phyloP scores from a whole-genome alignment of 2,888 invertebrate genomes.

The Branchellion lobata region DNA sequence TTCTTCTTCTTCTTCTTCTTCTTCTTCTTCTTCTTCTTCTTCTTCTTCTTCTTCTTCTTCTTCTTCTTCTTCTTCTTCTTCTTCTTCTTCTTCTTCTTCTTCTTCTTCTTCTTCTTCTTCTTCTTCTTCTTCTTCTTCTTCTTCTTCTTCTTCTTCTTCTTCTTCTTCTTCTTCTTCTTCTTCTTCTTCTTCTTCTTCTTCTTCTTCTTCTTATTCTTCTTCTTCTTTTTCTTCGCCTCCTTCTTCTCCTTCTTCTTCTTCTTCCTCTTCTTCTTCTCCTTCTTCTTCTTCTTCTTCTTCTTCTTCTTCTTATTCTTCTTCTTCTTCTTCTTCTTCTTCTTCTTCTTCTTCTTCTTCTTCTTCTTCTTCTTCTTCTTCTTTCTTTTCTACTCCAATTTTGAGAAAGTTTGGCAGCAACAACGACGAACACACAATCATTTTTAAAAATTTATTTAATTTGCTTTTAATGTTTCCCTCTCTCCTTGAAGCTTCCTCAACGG shows the following conservation, averaged over 20 bases:
- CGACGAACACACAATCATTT: neutral
- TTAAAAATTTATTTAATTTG: no score
- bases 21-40: neutral
- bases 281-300: no score
- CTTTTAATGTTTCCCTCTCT: no score
- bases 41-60: neutral
- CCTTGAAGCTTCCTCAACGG: no score
- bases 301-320: no score
- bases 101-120: neutral
- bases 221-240: constrained; percentile 1
- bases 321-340: no score
- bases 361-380: neutral
- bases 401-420: neutral
- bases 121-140: neutral
- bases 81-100: neutral
- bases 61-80: neutral
- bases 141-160: neutral
- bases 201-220: neutral
- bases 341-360: neutral
- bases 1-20: neutral
- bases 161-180: neutral
- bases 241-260: constrained; percentile 6
- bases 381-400: neutral
- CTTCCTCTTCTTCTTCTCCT: neutral
- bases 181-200: neutral